Evolutionary conservation across 2,113 vertebrate genomes (phyloP).

Genomic region (Alouatta palliata): DNA sequence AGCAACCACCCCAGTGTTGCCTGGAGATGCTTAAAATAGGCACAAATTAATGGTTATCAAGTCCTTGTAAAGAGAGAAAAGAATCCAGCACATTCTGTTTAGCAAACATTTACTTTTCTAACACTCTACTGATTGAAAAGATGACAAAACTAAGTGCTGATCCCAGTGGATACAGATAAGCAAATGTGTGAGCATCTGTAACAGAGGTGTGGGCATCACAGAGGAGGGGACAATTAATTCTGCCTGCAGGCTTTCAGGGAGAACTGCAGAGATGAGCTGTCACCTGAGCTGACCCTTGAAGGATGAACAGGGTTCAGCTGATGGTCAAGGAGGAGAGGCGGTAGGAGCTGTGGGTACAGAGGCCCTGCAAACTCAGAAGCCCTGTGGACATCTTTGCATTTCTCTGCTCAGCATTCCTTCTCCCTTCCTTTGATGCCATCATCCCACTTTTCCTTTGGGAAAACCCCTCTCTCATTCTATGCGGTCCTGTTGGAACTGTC

Average conservation of each 20-base stretch:
- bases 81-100: neutral
- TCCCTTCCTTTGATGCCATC: neutral
- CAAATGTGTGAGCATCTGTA: rapidly evolving
- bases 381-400: neutral
- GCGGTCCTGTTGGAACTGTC: neutral
- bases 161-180: neutral
- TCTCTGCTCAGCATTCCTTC: neutral
- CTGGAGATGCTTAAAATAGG: neutral
- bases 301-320: neutral
- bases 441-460: neutral
- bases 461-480: neutral
- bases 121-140: neutral
- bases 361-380: neutral
- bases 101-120: neutral
- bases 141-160: neutral
- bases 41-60: neutral
- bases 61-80: neutral
- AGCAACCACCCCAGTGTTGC: neutral
- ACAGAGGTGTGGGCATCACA: neutral
- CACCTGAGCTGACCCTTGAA: neutral
- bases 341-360: neutral
- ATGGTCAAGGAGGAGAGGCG: too few relatives aligned
- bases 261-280: neutral
- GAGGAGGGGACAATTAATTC: neutral
- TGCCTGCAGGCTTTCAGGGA: neutral